Evolutionary conservation across 2,888 invertebrate genomes (phyloP).

Genomic region (Halictus ligatus): DNA sequence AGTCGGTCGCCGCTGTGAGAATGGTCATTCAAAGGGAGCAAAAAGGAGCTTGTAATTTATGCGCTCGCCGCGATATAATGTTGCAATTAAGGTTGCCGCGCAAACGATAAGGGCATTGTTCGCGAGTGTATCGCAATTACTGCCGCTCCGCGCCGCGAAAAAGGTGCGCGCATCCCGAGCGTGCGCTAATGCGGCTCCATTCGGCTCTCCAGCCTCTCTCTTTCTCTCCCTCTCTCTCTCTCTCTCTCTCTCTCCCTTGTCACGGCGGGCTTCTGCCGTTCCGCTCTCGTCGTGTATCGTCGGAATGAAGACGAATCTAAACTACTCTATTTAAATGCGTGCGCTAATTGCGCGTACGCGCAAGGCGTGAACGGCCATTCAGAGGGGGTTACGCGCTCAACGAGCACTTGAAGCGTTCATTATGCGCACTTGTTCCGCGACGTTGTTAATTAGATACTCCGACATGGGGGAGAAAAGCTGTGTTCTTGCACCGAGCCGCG

Average conservation of each 20-base stretch:
- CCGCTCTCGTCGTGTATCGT: slow-evolving; percentile 19
- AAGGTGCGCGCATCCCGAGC: slow-evolving; percentile 4
- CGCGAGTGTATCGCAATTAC: slow-evolving; percentile 53
- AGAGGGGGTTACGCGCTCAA: slow-evolving; percentile 63
- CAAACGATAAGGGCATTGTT: slow-evolving; percentile 57
- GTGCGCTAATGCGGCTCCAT: slow-evolving; percentile 13
- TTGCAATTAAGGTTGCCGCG: slow-evolving; percentile 53
- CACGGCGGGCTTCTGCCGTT: slow-evolving; percentile 1
- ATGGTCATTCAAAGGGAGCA: slow-evolving; percentile 10
- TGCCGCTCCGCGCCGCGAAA: slow-evolving; percentile 10
- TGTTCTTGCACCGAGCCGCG: slow-evolving; percentile 19
- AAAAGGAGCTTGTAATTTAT: slow-evolving; percentile 43
- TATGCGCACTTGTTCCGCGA: slow-evolving; percentile 70
- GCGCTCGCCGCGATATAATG: slow-evolving; percentile 34
- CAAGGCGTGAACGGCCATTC: slow-evolving; percentile 67
- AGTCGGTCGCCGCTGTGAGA: not conserved
- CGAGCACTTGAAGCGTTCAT: slow-evolving; percentile 69
- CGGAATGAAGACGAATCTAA: slow-evolving; percentile 67
- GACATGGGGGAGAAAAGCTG: slow-evolving; percentile 21
- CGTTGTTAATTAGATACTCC: slow-evolving; percentile 69
- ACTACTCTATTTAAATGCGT: slow-evolving; percentile 67
- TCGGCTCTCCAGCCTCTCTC: slow-evolving; percentile 3
- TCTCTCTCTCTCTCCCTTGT: not conserved
- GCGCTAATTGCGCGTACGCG: slow-evolving; percentile 71
- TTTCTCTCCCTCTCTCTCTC: not conserved